Evolutionary conservation across 2,113 vertebrate species (phyloP).

Genomic region (Megaceryle torquata): DNA sequence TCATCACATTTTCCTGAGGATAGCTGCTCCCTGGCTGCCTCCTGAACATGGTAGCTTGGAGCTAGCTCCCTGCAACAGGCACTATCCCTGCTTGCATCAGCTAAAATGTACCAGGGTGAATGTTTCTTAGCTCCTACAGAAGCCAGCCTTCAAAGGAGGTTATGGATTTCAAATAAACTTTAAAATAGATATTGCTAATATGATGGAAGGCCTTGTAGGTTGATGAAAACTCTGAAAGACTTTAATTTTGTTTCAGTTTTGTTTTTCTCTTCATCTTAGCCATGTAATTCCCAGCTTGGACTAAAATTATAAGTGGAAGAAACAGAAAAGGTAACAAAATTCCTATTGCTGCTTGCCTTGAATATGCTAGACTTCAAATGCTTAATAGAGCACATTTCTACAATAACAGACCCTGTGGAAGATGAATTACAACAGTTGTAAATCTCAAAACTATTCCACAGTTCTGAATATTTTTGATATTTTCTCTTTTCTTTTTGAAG

Average conservation of each 20-base stretch:
- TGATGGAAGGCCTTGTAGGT: neutral
- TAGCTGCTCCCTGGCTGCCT: neutral
- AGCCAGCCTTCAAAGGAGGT: neutral
- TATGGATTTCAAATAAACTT: neutral
- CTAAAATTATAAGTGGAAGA: neutral
- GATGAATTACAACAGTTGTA: neutral
- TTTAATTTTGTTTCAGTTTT: neutral
- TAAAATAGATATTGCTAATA: neutral
- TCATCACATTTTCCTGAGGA: neutral
- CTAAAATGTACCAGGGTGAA: neutral
- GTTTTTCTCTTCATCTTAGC: neutral
- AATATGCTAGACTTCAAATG: neutral
- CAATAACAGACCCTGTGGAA: neutral
- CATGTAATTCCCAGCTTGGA: neutral
- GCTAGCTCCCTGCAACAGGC: neutral
- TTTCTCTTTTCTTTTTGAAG: neutral
- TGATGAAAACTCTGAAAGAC: neutral
- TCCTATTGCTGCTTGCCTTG: neutral
- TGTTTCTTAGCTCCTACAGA: neutral
- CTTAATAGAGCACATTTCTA: neutral
- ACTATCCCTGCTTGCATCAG: too few species aligned
- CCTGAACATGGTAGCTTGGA: neutral
- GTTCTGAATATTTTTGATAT: neutral
- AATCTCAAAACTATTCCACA: neutral
- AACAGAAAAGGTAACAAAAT: neutral